Evolutionary conservation across 1,140 invertebrate genomes (phyloP), one percentile per base, ranked within the genome.

Genomic region (Elymnias hypermnestra): DNA sequence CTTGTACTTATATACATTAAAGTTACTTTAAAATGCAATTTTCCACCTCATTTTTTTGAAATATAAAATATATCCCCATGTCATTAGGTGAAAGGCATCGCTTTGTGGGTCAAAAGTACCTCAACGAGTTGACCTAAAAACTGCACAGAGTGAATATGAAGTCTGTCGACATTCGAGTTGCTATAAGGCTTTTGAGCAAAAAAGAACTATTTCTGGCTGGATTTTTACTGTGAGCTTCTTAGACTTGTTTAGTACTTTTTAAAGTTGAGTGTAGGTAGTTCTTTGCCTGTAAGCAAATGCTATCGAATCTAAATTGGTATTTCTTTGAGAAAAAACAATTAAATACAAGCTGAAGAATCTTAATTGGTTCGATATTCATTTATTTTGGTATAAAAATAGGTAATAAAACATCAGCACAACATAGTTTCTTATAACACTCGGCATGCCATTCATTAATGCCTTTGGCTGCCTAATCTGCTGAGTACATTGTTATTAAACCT

Each of bases 91-190:
- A 33, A 42, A 36, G 42, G 31, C 42, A 49, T 49, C 46, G 29
- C 46, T 49, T 49, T 49, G 22, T 49, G 39, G 46, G 46, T 49
- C 46, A 49, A 49, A 41, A 42, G 46, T 49, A 42, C 21, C 38
- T 49, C 39, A 49, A 49, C 39, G 39, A 18, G 39, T 47, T 49
- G 46, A 49, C 39, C 46, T 49, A 41, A 49, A 49, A 49, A 49
- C 46, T 49, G 38, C 38, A 42, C 29, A 2, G 15, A 21, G 23
- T 40, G 46, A 49, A 49, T 49, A 39, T 23, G 22, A 33, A 36
- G 29, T 33, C 29, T 33, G 29, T 45, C 42, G 42, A 49, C 46
- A 49, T 41, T 33, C 29, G 29, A 33, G 29, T 33, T 33, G 29
- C 29, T 12, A 33, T 33, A 33, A 33, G 29, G 29, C 29, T 33